Conservation (phyloP, 2,888 invertebrate genomes). For the Synanthedon formicaeformis region DNA sequence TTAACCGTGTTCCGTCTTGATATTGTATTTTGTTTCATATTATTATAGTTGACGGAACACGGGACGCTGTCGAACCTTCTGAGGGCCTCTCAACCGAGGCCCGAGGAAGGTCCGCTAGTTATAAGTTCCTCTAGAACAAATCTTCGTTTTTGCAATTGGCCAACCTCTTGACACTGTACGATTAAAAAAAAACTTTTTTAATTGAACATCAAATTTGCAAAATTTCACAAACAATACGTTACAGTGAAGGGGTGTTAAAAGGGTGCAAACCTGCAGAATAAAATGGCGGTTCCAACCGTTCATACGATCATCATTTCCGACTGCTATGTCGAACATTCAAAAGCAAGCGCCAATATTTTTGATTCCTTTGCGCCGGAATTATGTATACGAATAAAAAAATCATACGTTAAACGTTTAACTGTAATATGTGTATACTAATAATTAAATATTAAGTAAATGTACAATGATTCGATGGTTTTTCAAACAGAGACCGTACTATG, state of each 20-base stretch:
- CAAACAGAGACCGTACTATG: background rate
- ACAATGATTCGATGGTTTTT: constrained; percentile 7
- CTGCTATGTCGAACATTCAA: constrained; percentile 21
- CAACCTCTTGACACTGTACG: constrained; percentile 68
- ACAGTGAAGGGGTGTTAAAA: constrained; percentile 64
- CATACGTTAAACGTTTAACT: constrained; percentile 67
- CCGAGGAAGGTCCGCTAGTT: constrained; percentile 42
- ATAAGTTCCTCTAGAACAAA: constrained; percentile 64
- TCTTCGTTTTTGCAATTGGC: constrained; percentile 73
- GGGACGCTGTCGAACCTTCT: constrained; percentile 24
- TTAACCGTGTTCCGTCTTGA: constrained; percentile 3
- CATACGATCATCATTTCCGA: constrained; percentile 6
- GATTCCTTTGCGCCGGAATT: constrained; percentile 60
- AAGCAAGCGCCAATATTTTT: constrained; percentile 49
- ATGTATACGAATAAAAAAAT: constrained; percentile 65
- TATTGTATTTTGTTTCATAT: constrained; percentile 2
- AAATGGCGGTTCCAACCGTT: background rate
- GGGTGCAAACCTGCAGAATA: constrained; percentile 39
- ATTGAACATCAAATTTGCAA: constrained; percentile 24
- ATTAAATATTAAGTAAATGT: constrained; percentile 44
- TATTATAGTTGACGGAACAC: constrained; percentile 9
- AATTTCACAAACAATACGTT: constrained; percentile 33
- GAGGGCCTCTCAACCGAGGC: constrained; percentile 23
- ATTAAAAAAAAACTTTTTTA: constrained; percentile 26
- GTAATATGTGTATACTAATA: constrained; percentile 70